phyloP scores from a whole-genome alignment of 2,113 vertebrate genomes.

The Hemiscyllium ocellatum region DNA sequence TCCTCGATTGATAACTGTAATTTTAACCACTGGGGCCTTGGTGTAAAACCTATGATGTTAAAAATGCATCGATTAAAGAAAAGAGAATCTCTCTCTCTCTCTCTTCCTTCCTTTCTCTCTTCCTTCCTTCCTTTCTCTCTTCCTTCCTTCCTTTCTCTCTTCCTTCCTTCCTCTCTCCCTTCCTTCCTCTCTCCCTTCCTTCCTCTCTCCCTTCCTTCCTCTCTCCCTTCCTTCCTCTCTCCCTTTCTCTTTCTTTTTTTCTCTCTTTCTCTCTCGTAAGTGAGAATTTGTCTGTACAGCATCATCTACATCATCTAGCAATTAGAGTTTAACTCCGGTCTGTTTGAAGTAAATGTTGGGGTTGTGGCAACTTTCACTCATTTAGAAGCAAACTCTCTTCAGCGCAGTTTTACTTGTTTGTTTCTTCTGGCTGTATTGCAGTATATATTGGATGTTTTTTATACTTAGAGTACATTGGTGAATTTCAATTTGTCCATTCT shows the following conservation, averaged over 20 bases:
- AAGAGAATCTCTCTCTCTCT: no score
- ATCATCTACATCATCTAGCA: neutral
- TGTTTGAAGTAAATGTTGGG: neutral
- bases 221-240: no score
- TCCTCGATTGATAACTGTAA: neutral
- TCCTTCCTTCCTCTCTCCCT: no score
- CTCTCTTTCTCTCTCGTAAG: neutral
- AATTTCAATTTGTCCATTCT: neutral
- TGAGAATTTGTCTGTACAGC: neutral
- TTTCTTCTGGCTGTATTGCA: neutral
- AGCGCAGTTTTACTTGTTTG: neutral
- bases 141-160: no score
- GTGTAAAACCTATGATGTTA: neutral
- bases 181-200: no score
- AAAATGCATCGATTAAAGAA: neutral
- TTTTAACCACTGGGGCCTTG: neutral
- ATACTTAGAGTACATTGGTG: neutral
- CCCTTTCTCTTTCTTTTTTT: no score
- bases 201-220: no score
- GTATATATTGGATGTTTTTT: no score
- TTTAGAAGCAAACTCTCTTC: no score
- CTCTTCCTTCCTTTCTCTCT: no score
- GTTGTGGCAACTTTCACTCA: neutral
- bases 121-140: rapidly evolving
- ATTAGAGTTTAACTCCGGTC: neutral